These are phyloP conservation scores for Sitobion miscanthi DNA, from an alignment of 1,140 invertebrate genomes.

Conservation along the genomic window DNA sequence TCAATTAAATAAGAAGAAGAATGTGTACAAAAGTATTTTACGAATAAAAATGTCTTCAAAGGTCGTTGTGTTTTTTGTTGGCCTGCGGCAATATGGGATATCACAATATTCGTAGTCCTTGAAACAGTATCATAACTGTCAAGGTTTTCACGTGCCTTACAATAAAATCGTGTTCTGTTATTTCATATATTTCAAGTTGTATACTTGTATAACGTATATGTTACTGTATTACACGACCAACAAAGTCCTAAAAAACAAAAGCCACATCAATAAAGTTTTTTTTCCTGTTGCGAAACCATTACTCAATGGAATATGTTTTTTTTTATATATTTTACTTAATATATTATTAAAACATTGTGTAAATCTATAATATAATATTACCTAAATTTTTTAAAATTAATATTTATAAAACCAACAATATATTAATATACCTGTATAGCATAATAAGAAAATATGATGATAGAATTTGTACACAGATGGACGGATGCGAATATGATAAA, in stretches of 20 bases:
- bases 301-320: neutral
- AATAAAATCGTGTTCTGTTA: neutral
- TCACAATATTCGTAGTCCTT: conserved; percentile 1
- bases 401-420: too few species aligned
- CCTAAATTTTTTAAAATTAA: too few species aligned
- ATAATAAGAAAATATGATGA: too few species aligned
- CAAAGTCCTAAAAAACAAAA: neutral
- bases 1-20: neutral
- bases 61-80: neutral
- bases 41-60: neutral
- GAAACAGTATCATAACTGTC: conserved; percentile 5
- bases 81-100: neutral
- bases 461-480: too few species aligned
- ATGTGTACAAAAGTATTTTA: neutral
- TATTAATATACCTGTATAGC: too few species aligned
- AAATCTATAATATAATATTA: too few species aligned
- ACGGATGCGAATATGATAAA: too few species aligned
- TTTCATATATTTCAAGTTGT: conserved; percentile 1
- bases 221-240: neutral
- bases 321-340: neutral
- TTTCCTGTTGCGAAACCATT: neutral
- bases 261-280: neutral
- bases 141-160: conserved; percentile 3
- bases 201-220: neutral
- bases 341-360: neutral